Evolutionary conservation across 92 coral and sea anemone species (phyloP).

Genomic region (Siderastrea radians): DNA sequence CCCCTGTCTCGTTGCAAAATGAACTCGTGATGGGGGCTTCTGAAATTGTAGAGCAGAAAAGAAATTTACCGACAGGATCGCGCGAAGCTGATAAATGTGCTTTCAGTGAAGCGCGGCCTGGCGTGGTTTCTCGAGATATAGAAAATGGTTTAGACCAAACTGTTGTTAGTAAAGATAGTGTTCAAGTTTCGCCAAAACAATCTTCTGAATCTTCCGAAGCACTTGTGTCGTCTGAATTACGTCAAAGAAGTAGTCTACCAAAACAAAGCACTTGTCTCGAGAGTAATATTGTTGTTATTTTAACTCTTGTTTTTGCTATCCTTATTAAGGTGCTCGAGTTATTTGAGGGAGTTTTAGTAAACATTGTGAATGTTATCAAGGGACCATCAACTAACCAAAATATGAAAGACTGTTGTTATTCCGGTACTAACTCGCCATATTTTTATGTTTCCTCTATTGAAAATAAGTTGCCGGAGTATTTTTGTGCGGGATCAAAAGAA

Average conservation of each 20-base stretch:
- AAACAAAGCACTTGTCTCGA: background rate
- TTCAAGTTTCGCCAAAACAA: constrained; percentile 1
- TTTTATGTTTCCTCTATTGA: background rate
- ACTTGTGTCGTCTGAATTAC: background rate
- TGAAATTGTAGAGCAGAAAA: background rate
- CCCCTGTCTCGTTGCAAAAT: constrained; percentile 7
- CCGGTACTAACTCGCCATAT: background rate
- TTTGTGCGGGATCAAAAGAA: too few species aligned
- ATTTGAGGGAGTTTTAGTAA: background rate
- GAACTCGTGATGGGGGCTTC: background rate
- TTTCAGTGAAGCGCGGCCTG: background rate
- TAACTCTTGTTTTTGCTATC: background rate
- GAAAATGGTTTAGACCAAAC: background rate
- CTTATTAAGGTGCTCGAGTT: background rate
- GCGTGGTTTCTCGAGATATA: background rate
- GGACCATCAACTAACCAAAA: background rate
- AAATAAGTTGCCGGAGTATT: background rate
- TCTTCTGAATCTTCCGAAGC: background rate
- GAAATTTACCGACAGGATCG: background rate
- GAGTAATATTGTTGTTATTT: background rate
- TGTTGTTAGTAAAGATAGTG: background rate
- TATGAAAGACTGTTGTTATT: background rate
- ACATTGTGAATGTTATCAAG: background rate
- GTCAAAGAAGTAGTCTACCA: background rate
- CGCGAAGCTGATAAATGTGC: background rate